Conservation (phyloP, 1,140 invertebrate genomes). For the Laodelphax striatellus region DNA sequence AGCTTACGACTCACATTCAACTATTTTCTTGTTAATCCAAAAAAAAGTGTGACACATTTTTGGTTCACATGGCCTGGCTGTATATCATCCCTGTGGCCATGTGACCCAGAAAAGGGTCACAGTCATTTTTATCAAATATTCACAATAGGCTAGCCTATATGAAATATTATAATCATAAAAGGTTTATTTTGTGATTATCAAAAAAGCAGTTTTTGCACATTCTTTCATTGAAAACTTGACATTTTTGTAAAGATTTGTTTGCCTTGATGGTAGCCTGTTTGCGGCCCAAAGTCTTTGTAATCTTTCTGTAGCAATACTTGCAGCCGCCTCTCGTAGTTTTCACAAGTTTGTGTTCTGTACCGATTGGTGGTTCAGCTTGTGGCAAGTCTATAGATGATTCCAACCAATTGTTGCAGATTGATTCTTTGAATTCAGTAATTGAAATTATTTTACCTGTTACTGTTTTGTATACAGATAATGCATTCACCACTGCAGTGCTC, state of each 20-base stretch:
- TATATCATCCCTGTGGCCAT: not conserved
- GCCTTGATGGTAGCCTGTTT: not conserved
- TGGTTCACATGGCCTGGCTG: not conserved
- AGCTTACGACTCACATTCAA: not conserved
- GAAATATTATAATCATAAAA: not conserved
- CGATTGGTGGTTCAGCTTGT: too few relatives aligned
- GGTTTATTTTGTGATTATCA: not conserved
- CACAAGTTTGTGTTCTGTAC: too few relatives aligned
- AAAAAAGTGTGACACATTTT: too few relatives aligned
- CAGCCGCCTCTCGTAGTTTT: too few relatives aligned
- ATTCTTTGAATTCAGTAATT: slow-evolving; percentile 1
- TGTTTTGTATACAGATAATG: not conserved
- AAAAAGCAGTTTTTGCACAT: not conserved
- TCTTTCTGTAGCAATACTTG: too few relatives aligned
- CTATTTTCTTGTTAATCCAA: too few relatives aligned
- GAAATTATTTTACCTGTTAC: not conserved
- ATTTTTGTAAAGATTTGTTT: not conserved
- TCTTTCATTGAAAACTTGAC: not conserved
- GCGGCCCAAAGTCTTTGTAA: too few relatives aligned
- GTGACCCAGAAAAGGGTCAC: not conserved
- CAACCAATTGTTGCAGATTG: too few relatives aligned
- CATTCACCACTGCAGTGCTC: not conserved
- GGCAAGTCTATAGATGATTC: too few relatives aligned
- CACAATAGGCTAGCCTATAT: not conserved
- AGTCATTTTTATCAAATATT: not conserved